Conservation (phyloP, 2,797 vertebrate genomes). For the Chiloscyllium punctatum region DNA sequence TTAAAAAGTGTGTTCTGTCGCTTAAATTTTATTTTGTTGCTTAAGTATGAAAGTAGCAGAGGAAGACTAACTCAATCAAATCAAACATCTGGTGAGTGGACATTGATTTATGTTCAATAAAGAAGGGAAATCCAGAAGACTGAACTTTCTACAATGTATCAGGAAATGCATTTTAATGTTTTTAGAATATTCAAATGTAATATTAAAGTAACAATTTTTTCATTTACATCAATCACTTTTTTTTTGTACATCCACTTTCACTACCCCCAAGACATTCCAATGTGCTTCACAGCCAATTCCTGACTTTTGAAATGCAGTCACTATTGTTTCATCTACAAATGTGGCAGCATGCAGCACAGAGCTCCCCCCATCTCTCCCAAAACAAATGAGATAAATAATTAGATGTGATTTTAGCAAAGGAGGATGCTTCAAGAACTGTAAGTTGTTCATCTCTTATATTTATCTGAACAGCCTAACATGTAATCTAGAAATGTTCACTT, state of each 20-base stretch:
- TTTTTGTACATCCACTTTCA: neutral
- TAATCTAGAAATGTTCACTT: neutral
- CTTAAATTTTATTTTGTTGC: neutral
- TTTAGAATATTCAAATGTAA: neutral
- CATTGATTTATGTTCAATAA: neutral
- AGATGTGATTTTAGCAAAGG: neutral
- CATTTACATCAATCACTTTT: neutral
- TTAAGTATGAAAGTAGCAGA: neutral
- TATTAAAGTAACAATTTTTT: too few species aligned
- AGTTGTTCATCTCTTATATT: neutral
- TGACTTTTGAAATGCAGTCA: neutral
- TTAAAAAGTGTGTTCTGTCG: too few species aligned
- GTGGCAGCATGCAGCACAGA: neutral
- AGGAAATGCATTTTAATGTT: neutral
- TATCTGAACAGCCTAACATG: neutral
- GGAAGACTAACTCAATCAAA: neutral
- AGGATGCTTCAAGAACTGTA: neutral
- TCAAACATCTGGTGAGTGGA: neutral
- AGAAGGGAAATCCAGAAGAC: neutral
- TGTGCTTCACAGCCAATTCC: neutral
- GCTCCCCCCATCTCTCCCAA: neutral
- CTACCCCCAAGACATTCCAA: neutral
- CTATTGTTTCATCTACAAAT: neutral
- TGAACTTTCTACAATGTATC: neutral
- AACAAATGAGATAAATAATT: neutral